Evolutionary conservation across 1,140 invertebrate genomes (phyloP).

Genomic region (Neoseiulus cucumeris): DNA sequence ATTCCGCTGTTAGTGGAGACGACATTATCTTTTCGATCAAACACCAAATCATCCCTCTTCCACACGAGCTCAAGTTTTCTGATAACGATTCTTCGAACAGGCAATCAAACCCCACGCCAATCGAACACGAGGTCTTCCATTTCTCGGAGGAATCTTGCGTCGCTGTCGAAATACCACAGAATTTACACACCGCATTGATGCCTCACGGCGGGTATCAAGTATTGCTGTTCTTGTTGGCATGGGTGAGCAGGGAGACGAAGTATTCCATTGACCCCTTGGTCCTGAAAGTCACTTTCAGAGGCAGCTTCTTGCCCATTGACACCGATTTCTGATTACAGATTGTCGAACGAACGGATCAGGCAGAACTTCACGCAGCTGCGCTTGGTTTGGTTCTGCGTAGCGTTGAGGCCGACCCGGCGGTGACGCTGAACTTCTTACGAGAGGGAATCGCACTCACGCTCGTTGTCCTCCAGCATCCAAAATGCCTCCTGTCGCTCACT

Average conservation of each 20-base stretch:
- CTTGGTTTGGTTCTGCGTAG: background rate
- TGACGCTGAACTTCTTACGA: background rate
- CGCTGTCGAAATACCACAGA: background rate
- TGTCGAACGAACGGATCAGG: background rate
- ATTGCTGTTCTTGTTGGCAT: background rate
- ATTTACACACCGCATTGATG: background rate
- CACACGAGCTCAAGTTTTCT: too few species aligned
- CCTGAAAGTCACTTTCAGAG: background rate
- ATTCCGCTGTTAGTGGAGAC: too few species aligned
- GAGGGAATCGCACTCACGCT: background rate
- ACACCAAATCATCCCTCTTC: too few species aligned
- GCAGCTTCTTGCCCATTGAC: background rate
- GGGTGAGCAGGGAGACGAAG: background rate
- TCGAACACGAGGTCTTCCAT: background rate
- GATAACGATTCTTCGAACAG: background rate
- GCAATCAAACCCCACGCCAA: background rate
- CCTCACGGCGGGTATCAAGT: slow-evolving; percentile 1
- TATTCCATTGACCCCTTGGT: background rate
- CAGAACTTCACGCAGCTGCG: background rate
- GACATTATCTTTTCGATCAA: too few species aligned
- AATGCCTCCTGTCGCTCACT: background rate
- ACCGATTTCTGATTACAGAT: background rate
- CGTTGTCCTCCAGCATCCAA: background rate
- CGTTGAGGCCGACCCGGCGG: background rate
- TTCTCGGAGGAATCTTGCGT: background rate